phyloP scores from a whole-genome alignment of 1,140 invertebrate species.

The Cydia pomonella region DNA sequence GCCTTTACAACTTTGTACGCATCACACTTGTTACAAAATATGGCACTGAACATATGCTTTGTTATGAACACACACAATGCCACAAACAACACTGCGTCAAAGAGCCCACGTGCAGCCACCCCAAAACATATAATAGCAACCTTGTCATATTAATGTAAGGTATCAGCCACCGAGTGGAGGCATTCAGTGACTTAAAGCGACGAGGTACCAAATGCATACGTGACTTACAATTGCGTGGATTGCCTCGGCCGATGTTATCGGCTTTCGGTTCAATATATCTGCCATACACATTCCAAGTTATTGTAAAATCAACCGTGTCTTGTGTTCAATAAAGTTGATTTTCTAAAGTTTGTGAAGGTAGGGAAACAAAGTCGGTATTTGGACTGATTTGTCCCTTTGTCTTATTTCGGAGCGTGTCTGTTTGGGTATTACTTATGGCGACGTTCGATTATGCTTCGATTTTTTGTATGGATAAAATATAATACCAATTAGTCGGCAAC shows the following conservation, averaged over 20 bases:
- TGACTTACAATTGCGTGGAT: constrained; percentile 23
- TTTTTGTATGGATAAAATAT: neutral
- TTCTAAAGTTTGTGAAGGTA: neutral
- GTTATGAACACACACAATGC: neutral
- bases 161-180: neutral
- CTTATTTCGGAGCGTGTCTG: constrained; percentile 13
- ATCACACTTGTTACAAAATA: neutral
- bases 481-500: neutral
- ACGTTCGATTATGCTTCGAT: neutral
- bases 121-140: constrained; percentile 1
- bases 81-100: constrained; percentile 1
- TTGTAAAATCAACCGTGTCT: neutral
- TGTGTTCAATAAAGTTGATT: neutral
- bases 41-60: neutral
- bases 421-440: neutral
- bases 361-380: neutral
- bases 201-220: constrained; percentile 22
- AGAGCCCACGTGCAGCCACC: neutral
- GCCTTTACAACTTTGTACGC: neutral
- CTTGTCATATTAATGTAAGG: neutral
- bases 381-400: constrained; percentile 21
- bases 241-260: constrained; percentile 5
- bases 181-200: constrained; percentile 11
- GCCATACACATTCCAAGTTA: neutral
- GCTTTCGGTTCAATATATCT: constrained; percentile 14